A percentile compares a stretch with the other conserved stretches of the same genome.
phyloP scores from a whole-genome alignment of 1,140 invertebrate genomes.

The Leptinotarsa texana region DNA sequence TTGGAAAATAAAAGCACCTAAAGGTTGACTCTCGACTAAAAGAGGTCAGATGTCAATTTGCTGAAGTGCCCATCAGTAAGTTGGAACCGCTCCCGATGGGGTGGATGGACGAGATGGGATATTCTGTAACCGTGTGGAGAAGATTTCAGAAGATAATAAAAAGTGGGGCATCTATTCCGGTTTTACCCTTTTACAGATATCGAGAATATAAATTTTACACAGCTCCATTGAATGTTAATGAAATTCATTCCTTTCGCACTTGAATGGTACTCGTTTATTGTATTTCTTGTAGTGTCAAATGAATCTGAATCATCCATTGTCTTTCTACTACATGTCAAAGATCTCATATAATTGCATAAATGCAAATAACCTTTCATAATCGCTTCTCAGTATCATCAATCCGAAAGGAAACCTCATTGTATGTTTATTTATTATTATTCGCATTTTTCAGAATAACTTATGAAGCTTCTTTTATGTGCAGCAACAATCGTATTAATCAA shows the following conservation, averaged over 20 bases:
- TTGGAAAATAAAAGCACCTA: too few species aligned
- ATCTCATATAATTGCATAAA: not conserved
- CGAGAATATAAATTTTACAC: too few species aligned
- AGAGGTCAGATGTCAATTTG: too few species aligned
- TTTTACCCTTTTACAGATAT: too few species aligned
- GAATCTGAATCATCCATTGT: not conserved
- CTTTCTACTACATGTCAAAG: not conserved
- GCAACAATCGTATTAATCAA: not conserved
- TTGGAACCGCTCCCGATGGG: too few species aligned
- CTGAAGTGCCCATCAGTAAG: too few species aligned
- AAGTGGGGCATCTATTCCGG: too few species aligned
- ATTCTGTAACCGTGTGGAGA: too few species aligned
- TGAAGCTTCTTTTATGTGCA: not conserved
- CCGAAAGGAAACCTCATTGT: not conserved
- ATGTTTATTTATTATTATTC: not conserved
- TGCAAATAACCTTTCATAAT: slow-evolving; percentile 3
- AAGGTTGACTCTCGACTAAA: too few species aligned
- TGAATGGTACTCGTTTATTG: not conserved
- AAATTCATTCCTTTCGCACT: not conserved
- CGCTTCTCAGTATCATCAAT: not conserved
- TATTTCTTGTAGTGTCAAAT: not conserved
- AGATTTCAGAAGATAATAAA: too few species aligned
- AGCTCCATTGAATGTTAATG: not conserved
- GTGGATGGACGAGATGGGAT: too few species aligned
- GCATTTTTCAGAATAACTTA: slow-evolving; percentile 3